Percentiles rank a stretch among this genome's conserved stretches.
Evolutionary conservation across 2,113 vertebrate species (phyloP).

Genomic region (Leptodactylus fuscus): DNA sequence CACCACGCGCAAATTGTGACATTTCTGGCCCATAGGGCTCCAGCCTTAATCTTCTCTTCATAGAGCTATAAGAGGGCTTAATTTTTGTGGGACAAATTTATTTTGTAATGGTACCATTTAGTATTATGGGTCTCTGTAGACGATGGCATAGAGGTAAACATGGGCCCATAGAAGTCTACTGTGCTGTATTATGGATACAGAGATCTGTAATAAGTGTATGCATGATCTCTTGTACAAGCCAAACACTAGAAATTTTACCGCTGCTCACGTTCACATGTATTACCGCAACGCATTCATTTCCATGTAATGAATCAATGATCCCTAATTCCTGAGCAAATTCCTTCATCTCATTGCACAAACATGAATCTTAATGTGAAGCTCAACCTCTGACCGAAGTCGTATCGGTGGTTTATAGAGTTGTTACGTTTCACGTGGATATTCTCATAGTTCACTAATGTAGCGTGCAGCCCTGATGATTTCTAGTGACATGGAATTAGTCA

Average conservation of each 20-base stretch:
- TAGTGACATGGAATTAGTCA: constrained; percentile 7
- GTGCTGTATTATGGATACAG: background rate
- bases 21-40: too few species aligned
- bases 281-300: background rate
- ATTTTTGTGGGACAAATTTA: too few species aligned
- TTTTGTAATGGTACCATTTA: too few species aligned
- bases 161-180: too few species aligned
- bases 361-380: background rate
- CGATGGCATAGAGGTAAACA: too few species aligned
- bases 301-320: background rate
- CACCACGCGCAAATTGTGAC: too few species aligned
- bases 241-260: too few species aligned
- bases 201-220: background rate
- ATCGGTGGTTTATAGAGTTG: background rate
- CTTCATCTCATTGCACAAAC: background rate
- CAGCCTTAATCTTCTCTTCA: too few species aligned
- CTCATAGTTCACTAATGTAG: background rate
- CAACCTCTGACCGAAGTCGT: background rate
- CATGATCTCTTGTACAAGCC: too few species aligned
- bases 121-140: too few species aligned
- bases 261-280: too few species aligned
- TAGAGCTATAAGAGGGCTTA: too few species aligned
- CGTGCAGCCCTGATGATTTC: background rate
- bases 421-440: background rate
- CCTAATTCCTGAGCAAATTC: background rate